A percentile compares a stretch with the other conserved stretches of the same genome.
phyloP scores from a whole-genome alignment of 2,888 invertebrate genomes.

The Machimus atricapillus region DNA sequence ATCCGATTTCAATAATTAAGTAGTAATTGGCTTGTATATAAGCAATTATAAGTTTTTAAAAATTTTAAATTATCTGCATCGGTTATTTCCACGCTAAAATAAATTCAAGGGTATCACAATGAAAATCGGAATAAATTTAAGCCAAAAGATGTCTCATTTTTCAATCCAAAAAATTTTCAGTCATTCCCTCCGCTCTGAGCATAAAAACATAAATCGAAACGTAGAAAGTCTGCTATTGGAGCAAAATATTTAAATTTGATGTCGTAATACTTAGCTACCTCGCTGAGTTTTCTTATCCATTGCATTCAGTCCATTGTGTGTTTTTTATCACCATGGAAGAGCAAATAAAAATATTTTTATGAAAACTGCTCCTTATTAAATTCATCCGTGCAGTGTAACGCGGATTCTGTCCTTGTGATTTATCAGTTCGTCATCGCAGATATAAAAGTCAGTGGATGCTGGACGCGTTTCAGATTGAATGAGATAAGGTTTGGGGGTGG shows the following conservation, averaged over 20 bases:
- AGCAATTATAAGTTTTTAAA: no score
- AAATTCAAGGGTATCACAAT: no score
- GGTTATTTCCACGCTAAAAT: no score
- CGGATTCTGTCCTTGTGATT: neutral
- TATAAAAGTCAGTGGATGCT: neutral
- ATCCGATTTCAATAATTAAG: no score
- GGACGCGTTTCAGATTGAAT: neutral
- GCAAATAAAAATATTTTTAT: neutral
- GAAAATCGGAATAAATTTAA: neutral
- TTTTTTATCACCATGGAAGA: neutral
- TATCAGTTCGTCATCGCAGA: neutral
- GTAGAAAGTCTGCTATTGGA: neutral
- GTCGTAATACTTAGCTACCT: neutral
- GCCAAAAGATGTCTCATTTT: neutral
- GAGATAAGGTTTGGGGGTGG: neutral
- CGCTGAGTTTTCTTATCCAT: neutral
- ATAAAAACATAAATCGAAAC: neutral
- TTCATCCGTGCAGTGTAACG: neutral
- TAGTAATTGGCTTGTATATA: no score
- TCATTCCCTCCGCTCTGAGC: neutral
- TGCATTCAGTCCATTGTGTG: neutral
- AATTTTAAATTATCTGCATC: no score
- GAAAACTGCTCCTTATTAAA: neutral
- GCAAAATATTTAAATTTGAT: neutral
- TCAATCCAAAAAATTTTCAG: neutral